Percentiles rank a stretch among this genome's conserved stretches.
These are phyloP conservation scores for Onychorhynchus coronatus DNA, from an alignment of 2,113 vertebrate genomes.

Conservation along the genomic window DNA sequence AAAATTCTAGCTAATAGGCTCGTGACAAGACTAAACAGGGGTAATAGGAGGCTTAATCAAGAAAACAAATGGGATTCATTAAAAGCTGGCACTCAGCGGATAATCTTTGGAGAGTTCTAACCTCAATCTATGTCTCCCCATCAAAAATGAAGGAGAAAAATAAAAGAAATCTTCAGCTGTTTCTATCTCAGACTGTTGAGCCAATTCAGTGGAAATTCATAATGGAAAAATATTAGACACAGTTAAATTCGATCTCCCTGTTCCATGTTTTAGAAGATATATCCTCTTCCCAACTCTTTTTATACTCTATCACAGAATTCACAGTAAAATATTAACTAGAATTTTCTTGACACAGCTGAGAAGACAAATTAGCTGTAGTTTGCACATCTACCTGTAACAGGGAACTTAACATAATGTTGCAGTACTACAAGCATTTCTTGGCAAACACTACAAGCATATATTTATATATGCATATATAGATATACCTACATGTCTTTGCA, in stretches of 20 bases:
- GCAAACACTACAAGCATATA: background rate
- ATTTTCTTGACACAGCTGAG: background rate
- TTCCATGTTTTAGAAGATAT: background rate
- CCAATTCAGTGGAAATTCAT: constrained; percentile 28
- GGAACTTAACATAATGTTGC: background rate
- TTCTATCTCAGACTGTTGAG: constrained; percentile 53
- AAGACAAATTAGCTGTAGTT: background rate
- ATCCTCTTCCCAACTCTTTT: background rate
- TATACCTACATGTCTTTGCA: background rate
- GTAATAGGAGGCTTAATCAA: constrained; percentile 79
- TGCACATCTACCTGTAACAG: background rate
- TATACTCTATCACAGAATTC: background rate
- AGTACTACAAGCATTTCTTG: background rate
- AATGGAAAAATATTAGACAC: constrained; percentile 24
- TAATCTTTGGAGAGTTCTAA: constrained; percentile 73
- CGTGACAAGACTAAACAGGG: constrained; percentile 73
- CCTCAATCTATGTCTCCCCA: constrained; percentile 63
- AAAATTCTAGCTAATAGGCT: constrained; percentile 76
- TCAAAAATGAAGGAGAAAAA: constrained; percentile 21
- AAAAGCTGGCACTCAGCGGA: constrained; percentile 71
- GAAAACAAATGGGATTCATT: constrained; percentile 83
- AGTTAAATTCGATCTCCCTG: background rate
- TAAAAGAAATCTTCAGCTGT: constrained; percentile 33
- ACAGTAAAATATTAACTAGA: background rate
- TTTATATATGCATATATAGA: too few species aligned